phyloP scores from a whole-genome alignment of 2,113 vertebrate species.

The Neoarius graeffei region DNA sequence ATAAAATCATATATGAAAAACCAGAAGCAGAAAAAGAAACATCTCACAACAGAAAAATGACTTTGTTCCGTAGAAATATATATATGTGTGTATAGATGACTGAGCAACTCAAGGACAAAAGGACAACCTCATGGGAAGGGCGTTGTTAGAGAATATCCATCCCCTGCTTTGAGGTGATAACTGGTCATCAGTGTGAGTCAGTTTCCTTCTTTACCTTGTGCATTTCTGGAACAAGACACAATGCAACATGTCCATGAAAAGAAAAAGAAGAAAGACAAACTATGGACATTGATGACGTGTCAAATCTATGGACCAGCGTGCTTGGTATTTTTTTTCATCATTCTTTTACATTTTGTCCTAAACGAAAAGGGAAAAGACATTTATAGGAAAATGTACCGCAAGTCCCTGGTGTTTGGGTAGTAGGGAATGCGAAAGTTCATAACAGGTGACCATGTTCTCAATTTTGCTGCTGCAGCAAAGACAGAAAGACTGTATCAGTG shows the following conservation, averaged over 20 bases:
- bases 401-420: background rate
- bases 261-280: slow-evolving; percentile 41
- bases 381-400: slow-evolving; percentile 54
- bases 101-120: slow-evolving; percentile 65
- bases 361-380: slow-evolving; percentile 62
- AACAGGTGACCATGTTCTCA: slow-evolving; percentile 36
- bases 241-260: slow-evolving; percentile 44
- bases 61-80: slow-evolving; percentile 72
- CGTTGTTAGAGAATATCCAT: background rate
- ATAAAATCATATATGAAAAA: slow-evolving; percentile 58
- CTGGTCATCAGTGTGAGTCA: slow-evolving; percentile 51
- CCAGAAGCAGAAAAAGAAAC: slow-evolving; percentile 58
- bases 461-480: slow-evolving; percentile 53
- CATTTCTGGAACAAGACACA: slow-evolving; percentile 33
- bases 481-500: slow-evolving; percentile 21
- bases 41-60: slow-evolving; percentile 64
- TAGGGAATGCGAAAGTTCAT: slow-evolving; percentile 50
- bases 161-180: slow-evolving; percentile 5
- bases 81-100: slow-evolving; percentile 76
- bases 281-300: slow-evolving; percentile 26
- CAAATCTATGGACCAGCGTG: slow-evolving; percentile 10
- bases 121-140: slow-evolving; percentile 63
- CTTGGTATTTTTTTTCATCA: slow-evolving; percentile 49
- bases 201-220: slow-evolving; percentile 41
- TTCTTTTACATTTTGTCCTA: slow-evolving; percentile 49